Percentiles rank a stretch among this genome's conserved stretches.
Evolutionary conservation across 2,113 vertebrate species (phyloP).

Genomic region (Saimiri boliviensis): DNA sequence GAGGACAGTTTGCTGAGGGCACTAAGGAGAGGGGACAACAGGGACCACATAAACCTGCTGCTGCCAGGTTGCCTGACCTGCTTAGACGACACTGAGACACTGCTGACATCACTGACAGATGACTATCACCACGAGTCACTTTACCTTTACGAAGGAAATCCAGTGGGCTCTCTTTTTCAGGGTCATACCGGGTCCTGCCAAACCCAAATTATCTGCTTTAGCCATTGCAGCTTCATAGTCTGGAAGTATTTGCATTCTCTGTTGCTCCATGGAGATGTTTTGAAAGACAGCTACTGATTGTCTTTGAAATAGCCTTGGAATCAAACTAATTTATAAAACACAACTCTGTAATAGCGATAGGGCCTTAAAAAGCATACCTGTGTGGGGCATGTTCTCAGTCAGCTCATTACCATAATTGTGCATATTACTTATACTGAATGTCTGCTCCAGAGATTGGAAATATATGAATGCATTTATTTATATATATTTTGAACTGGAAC

Average conservation of each 20-base stretch:
- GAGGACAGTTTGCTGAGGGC: background rate
- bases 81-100: background rate
- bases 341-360: background rate
- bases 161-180: constrained; percentile 85
- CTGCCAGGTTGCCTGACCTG: background rate
- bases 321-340: background rate
- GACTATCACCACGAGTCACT: background rate
- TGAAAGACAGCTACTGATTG: constrained; percentile 56
- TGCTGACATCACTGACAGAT: background rate
- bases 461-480: background rate
- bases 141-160: constrained; percentile 85
- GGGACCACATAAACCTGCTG: background rate
- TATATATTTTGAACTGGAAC: background rate
- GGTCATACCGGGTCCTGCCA: constrained; percentile 70
- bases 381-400: background rate
- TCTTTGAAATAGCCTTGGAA: background rate
- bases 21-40: background rate
- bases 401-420: background rate
- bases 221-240: constrained; percentile 77
- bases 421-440: background rate
- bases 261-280: constrained; percentile 83
- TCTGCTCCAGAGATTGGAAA: background rate
- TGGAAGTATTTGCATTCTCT: constrained; percentile 84
- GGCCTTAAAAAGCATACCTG: background rate
- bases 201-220: constrained; percentile 67